A percentile compares a stretch with the other conserved stretches of the same genome.
These are phyloP conservation scores for Hydrochoerus hydrochaeris DNA, from an alignment of 2,113 vertebrate species.

Conservation along the genomic window DNA sequence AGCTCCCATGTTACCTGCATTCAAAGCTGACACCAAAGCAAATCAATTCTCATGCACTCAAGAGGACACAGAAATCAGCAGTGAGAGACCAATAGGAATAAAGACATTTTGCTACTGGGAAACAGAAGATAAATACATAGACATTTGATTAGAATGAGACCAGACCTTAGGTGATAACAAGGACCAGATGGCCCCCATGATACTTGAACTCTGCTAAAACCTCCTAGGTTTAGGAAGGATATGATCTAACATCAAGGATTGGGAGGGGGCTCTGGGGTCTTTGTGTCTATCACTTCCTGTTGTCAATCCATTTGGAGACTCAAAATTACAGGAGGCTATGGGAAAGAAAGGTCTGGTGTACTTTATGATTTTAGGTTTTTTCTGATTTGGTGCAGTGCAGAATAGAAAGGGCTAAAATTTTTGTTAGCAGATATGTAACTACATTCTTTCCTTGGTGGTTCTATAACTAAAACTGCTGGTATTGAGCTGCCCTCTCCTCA, in stretches of 20 bases:
- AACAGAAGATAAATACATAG: background rate
- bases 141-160: background rate
- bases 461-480: background rate
- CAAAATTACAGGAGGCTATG: background rate
- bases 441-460: background rate
- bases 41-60: background rate
- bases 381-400: background rate
- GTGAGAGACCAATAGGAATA: background rate
- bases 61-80: background rate
- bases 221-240: background rate
- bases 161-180: background rate
- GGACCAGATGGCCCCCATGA: background rate
- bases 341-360: background rate
- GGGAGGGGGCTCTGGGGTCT: background rate
- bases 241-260: too few relatives aligned
- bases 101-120: background rate
- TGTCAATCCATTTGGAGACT: background rate
- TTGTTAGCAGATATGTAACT: background rate
- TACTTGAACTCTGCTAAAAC: background rate
- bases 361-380: background rate
- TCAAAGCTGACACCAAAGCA: background rate
- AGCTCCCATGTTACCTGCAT: background rate
- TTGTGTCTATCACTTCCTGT: background rate
- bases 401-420: background rate
- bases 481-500: background rate